These are phyloP conservation scores for Conger conger DNA, from an alignment of 2,113 vertebrate species.

Conservation along the genomic window DNA sequence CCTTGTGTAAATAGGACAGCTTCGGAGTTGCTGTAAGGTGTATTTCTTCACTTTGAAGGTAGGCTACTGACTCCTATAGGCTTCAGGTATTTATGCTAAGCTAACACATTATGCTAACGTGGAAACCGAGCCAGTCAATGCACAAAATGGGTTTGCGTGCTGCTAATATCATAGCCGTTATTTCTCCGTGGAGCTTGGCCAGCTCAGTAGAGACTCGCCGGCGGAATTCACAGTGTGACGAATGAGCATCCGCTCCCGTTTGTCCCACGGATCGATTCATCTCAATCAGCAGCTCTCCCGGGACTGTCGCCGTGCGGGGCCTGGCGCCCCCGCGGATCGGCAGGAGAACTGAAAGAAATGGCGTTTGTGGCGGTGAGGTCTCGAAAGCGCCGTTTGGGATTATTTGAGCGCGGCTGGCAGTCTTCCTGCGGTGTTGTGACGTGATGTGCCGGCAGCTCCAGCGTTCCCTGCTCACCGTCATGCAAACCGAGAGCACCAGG, in stretches of 20 bases:
- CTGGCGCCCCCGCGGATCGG: neutral
- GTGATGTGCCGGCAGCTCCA: neutral
- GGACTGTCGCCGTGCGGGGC: too few relatives aligned
- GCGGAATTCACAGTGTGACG: neutral
- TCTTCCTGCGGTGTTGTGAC: neutral
- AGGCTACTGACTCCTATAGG: too few relatives aligned
- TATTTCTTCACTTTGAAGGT: too few relatives aligned
- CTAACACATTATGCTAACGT: too few relatives aligned
- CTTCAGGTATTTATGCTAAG: too few relatives aligned
- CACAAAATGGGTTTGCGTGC: too few relatives aligned
- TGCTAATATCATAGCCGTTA: too few relatives aligned
- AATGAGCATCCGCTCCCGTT: neutral
- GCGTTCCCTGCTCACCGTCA: neutral
- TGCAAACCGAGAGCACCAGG: neutral
- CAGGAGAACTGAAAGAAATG: neutral
- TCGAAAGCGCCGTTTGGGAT: neutral
- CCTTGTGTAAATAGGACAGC: too few relatives aligned
- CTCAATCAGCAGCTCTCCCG: neutral
- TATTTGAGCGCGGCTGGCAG: neutral
- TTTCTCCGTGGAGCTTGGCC: too few relatives aligned
- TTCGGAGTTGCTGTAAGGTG: too few relatives aligned
- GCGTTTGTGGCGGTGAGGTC: neutral
- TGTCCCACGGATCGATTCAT: neutral
- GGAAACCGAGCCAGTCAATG: too few relatives aligned
- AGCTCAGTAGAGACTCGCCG: neutral